A percentile compares a stretch with the other conserved stretches of the same genome.
phyloP scores from a whole-genome alignment of 2,888 invertebrate genomes.

The Boloria selene region DNA sequence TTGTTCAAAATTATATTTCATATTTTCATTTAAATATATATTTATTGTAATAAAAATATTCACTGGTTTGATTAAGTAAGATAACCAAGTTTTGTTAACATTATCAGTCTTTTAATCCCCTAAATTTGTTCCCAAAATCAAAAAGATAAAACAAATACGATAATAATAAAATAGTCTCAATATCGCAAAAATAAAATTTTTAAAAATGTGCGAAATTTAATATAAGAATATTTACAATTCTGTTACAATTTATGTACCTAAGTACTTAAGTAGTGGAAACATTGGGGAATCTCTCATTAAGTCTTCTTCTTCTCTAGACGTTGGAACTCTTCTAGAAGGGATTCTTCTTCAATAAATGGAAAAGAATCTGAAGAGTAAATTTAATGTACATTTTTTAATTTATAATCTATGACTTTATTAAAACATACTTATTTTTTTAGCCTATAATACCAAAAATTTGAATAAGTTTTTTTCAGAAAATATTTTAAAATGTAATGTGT shows the following conservation, averaged over 20 bases:
- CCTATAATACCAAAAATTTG: too few species aligned
- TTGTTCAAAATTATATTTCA: background rate
- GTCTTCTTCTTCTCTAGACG: conserved; percentile 58
- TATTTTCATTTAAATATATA: background rate
- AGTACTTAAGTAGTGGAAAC: background rate
- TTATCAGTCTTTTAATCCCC: conserved; percentile 1
- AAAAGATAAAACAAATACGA: background rate
- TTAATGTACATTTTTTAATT: background rate
- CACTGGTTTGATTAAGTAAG: too few species aligned
- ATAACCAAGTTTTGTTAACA: background rate
- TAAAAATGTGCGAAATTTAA: too few species aligned
- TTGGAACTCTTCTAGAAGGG: conserved; percentile 67
- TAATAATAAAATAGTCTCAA: too few species aligned
- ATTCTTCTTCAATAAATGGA: conserved; percentile 66
- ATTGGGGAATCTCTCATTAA: conserved; percentile 36
- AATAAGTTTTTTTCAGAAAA: too few species aligned
- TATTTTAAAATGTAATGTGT: too few species aligned
- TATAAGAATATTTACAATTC: too few species aligned
- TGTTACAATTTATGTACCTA: too few species aligned
- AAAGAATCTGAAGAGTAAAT: conserved; percentile 59
- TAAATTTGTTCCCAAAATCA: background rate
- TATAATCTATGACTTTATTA: too few species aligned
- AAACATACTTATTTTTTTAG: too few species aligned
- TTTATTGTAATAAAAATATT: background rate
- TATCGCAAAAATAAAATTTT: too few species aligned